Evolutionary conservation across 2,113 vertebrate genomes (phyloP), one percentile per base, ranked within the genome.

Genomic region (Jaculus jaculus): DNA sequence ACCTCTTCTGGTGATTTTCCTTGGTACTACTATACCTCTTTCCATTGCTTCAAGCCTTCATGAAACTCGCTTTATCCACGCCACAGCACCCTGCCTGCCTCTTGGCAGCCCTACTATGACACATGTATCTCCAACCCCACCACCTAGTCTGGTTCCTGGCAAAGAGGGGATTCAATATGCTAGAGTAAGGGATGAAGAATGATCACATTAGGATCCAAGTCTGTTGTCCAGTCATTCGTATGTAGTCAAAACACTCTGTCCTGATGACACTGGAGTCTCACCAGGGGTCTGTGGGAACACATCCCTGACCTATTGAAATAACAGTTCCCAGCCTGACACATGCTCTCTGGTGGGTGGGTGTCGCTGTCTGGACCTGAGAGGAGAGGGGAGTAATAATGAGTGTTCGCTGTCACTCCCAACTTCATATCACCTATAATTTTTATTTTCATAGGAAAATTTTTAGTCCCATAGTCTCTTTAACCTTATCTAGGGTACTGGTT

Each of bases 401-500:
- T 30, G 61, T 23, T 84, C n/a, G 24, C 39, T 71, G 75, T n/a
- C 32, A 32, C 39, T 72, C 42, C 60, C 18, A 87, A 77, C 9
- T 89, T 83, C 32, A 34, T 66, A 24, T 54, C 37, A 63, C 26
- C 51, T 89, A n/a, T n/a, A n/a, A n/a, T n/a, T n/a, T n/a, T n/a
- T n/a, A n/a, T n/a, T n/a, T n/a, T n/a, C n/a, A n/a, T n/a, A n/a
- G n/a, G n/a, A 51, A 65, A 28, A 54, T 51, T 80, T 77, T 81
- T 24, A 66, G 30, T 10, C 30, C 73, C 65, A 42, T 18, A 6
- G 20, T 73, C 58, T 86, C 74, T 81, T 89, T 58, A 68, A 91
- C 77, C 16, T 87, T 65, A 61, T 54, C 89, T 93, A 87, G 82
- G 37, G 63, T 72, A 37, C 16, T 66, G 28, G 30, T 5, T 37